Conservation (phyloP, 2,797 vertebrate genomes). For the Catostomus latipinnis region DNA sequence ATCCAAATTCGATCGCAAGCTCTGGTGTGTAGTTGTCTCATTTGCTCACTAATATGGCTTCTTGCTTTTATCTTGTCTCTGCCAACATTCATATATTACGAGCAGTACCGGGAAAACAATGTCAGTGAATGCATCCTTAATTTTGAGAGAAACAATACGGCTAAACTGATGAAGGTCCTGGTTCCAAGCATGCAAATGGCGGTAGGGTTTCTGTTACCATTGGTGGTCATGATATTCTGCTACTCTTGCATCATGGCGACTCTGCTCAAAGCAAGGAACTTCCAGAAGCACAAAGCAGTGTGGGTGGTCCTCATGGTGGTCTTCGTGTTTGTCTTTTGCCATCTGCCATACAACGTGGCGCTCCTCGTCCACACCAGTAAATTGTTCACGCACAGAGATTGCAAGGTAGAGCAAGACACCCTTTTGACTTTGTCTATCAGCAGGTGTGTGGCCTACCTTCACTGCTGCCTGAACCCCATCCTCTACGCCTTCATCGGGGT, state of each 20-base stretch:
- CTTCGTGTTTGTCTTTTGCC: conserved; percentile 84
- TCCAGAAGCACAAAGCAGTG: conserved; percentile 86
- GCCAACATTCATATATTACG: conserved; percentile 71
- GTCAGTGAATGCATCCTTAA: conserved; percentile 72
- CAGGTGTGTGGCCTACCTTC: conserved; percentile 87
- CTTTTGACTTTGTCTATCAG: conserved; percentile 66
- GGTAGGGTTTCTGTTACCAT: conserved; percentile 86
- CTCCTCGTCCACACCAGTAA: conserved; percentile 76
- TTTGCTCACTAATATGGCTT: conserved; percentile 84
- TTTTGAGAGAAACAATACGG: conserved; percentile 67
- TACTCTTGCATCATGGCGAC: conserved; percentile 82
- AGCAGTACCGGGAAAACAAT: neutral
- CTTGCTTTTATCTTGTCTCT: conserved; percentile 77
- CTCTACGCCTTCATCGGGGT: conserved; percentile 94
- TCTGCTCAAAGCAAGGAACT: conserved; percentile 80
- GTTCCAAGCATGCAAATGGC: conserved; percentile 81
- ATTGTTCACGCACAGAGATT: conserved; percentile 74
- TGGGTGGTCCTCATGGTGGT: conserved; percentile 86
- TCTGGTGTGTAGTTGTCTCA: conserved; percentile 71
- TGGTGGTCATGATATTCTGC: conserved; percentile 85
- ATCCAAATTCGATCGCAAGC: conserved; percentile 78
- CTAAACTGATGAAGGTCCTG: conserved; percentile 78
- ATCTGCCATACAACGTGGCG: conserved; percentile 86
- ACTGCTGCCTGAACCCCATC: conserved; percentile 92
- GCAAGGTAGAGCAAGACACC: conserved; percentile 65